Conservation (phyloP, 2,797 vertebrate genomes). For the Morelia viridis region DNA sequence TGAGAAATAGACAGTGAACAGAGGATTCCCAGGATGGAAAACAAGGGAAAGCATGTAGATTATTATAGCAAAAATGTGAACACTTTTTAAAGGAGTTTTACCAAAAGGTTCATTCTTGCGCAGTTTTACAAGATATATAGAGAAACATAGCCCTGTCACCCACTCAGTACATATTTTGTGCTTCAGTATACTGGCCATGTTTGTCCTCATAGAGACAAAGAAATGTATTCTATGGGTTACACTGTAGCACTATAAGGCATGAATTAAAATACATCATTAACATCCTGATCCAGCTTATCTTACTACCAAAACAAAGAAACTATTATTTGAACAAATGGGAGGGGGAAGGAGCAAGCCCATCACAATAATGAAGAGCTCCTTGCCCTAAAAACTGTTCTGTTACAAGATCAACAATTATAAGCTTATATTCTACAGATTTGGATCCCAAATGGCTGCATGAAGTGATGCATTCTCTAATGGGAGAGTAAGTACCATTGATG, state of each 20-base stretch:
- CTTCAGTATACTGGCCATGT: conserved; percentile 59
- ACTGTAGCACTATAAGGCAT: conserved; percentile 69
- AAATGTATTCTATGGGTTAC: conserved; percentile 60
- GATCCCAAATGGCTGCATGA: conserved; percentile 76
- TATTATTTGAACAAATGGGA: conserved; percentile 70
- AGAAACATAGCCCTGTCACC: conserved; percentile 56
- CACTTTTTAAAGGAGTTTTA: conserved; percentile 15
- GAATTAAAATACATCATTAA: conserved; percentile 76
- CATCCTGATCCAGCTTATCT: conserved; percentile 73
- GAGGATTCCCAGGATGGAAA: not conserved
- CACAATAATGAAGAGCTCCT: conserved; percentile 73
- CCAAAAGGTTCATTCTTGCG: conserved; percentile 12
- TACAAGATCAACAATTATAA: conserved; percentile 69
- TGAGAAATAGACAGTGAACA: not conserved
- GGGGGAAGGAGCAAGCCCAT: conserved; percentile 55
- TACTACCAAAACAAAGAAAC: conserved; percentile 70
- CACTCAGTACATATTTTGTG: conserved; percentile 61
- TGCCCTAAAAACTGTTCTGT: conserved; percentile 64
- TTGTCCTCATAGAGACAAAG: conserved; percentile 70
- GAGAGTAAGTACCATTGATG: conserved; percentile 77
- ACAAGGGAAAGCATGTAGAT: not conserved
- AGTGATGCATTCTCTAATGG: conserved; percentile 87
- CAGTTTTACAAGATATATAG: conserved; percentile 22
- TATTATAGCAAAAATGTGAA: not conserved
- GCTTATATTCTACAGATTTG: conserved; percentile 70